A percentile compares a stretch with the other conserved stretches of the same genome.
These are phyloP conservation scores for Pogonocichla stellata DNA, from an alignment of 2,113 vertebrate species.

Conservation along the genomic window DNA sequence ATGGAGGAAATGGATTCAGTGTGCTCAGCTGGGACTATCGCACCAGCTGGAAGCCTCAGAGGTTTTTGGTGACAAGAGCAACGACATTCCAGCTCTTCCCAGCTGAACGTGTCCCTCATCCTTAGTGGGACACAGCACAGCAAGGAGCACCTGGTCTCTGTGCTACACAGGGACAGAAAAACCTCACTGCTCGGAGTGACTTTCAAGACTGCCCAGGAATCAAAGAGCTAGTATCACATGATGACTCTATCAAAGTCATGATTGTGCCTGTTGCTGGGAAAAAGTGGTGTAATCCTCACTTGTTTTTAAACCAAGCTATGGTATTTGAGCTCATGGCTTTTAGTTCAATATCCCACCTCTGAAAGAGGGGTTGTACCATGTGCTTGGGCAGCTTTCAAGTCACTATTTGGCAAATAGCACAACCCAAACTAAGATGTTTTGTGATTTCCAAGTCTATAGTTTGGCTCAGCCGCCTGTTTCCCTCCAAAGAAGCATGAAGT, in stretches of 20 bases:
- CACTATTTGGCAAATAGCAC: not conserved
- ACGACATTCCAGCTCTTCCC: not conserved
- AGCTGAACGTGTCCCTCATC: not conserved
- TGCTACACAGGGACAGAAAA: not conserved
- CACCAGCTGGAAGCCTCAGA: rapidly evolving
- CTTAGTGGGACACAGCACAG: not conserved
- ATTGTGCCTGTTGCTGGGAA: not conserved
- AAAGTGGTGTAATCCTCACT: not conserved
- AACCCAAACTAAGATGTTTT: not conserved
- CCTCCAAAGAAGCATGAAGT: not conserved
- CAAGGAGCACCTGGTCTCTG: rapidly evolving
- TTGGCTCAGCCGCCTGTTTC: not conserved
- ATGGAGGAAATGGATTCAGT: not conserved
- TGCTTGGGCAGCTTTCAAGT: not conserved
- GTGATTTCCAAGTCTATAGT: not conserved
- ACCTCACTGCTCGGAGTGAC: not conserved
- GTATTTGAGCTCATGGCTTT: not conserved
- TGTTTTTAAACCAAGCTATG: not conserved
- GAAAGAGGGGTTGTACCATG: not conserved
- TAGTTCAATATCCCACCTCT: not conserved
- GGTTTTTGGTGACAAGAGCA: not conserved
- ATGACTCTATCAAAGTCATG: not conserved
- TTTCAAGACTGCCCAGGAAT: not conserved
- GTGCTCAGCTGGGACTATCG: rapidly evolving
- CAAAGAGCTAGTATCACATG: not conserved